Conservation (phyloP, 2,113 vertebrate species). For the Oryzias curvinotus region DNA sequence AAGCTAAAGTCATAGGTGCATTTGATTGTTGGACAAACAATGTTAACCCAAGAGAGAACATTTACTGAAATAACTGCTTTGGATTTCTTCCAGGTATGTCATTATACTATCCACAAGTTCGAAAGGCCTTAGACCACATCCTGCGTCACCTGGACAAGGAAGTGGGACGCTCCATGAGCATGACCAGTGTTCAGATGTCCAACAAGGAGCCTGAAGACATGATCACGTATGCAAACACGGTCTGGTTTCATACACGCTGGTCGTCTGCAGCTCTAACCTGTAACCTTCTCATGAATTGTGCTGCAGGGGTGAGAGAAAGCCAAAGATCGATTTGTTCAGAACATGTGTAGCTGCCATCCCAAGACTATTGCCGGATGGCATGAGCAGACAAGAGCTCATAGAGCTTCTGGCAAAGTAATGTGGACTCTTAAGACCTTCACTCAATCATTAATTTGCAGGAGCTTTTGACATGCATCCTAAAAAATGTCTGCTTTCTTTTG, state of each 20-base stretch:
- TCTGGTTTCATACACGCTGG: neutral
- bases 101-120: conserved; percentile 96
- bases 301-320: conserved; percentile 94
- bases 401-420: conserved; percentile 94
- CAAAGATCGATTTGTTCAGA: conserved; percentile 98
- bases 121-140: conserved; percentile 96
- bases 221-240: conserved; percentile 88
- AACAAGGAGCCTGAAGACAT: conserved; percentile 99
- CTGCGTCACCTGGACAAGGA: conserved; percentile 97
- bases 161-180: conserved; percentile 97
- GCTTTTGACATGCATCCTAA: neutral
- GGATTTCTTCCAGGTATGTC: conserved; percentile 87
- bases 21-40: conserved; percentile 6
- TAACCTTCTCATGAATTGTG: conserved; percentile 23
- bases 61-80: conserved; percentile 1
- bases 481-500: neutral
- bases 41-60: neutral
- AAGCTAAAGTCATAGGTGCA: conserved; percentile 97
- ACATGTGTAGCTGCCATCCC: conserved; percentile 98
- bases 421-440: neutral
- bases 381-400: conserved; percentile 98
- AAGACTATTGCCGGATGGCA: conserved; percentile 96
- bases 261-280: neutral
- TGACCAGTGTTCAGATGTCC: conserved; percentile 98
- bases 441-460: neutral